Evolutionary conservation across 2,797 vertebrate genomes (phyloP).

Genomic region (Rhabdophis nuchalis): DNA sequence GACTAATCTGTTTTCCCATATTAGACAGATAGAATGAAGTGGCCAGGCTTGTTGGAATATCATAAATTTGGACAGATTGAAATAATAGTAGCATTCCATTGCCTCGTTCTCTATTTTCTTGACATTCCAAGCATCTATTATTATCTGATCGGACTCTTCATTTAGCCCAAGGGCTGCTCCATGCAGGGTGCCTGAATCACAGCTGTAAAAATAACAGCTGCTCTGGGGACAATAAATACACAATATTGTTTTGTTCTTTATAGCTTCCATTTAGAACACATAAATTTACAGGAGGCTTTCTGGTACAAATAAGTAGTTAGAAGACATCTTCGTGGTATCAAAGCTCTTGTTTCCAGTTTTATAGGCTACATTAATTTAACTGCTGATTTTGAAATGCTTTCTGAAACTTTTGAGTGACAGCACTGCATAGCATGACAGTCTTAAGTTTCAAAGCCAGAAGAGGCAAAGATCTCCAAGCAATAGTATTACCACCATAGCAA

Average conservation of each 20-base stretch:
- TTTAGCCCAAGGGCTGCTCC: conserved; percentile 26
- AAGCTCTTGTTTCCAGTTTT: conserved; percentile 9
- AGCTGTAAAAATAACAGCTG: conserved; percentile 58
- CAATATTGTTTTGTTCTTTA: conserved; percentile 24
- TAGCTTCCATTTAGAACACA: conserved; percentile 22
- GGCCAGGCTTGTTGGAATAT: not conserved
- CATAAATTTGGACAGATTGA: not conserved
- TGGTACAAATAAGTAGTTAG: conserved; percentile 7
- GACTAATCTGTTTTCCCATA: not conserved
- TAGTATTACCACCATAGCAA: not conserved
- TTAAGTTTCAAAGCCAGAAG: not conserved
- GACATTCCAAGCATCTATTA: conserved; percentile 25
- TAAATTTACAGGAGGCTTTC: conserved; percentile 19
- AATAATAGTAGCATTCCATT: not conserved
- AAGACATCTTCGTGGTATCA: conserved; percentile 18
- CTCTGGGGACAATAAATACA: not conserved
- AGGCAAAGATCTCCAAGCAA: not conserved
- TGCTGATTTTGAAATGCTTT: conserved; percentile 7
- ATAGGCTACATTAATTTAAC: not conserved
- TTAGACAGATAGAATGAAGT: not conserved
- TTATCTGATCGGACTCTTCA: conserved; percentile 25
- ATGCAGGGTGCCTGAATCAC: conserved; percentile 23
- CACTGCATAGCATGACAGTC: not conserved
- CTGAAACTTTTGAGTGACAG: not conserved
- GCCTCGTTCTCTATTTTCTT: not conserved